Conservation (phyloP, 2,113 vertebrate genomes). For the Otolemur garnettii region DNA sequence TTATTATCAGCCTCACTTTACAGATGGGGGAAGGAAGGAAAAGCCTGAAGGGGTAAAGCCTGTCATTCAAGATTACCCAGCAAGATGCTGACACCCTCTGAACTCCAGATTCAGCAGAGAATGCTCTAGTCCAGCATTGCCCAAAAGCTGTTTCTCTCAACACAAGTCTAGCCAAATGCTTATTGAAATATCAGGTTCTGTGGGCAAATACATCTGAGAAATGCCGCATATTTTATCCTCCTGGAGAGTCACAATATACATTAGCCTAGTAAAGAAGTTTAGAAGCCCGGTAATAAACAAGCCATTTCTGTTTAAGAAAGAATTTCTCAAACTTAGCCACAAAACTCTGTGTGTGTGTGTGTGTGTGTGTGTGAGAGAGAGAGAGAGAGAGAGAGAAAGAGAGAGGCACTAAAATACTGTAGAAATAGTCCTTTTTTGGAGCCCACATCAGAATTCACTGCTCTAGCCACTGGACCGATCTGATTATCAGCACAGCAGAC, state of each 20-base stretch:
- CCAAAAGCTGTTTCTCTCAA: slow-evolving; percentile 15
- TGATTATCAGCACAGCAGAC: not conserved
- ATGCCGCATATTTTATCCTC: slow-evolving; percentile 10
- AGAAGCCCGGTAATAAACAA: slow-evolving; percentile 51
- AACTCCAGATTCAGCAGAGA: not conserved
- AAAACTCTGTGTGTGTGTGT: not conserved
- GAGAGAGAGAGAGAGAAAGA: too few species aligned
- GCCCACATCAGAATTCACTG: not conserved
- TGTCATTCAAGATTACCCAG: slow-evolving; percentile 29
- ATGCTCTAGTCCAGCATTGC: not conserved
- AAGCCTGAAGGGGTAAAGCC: not conserved
- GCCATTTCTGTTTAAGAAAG: slow-evolving; percentile 45
- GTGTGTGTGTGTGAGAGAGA: too few species aligned
- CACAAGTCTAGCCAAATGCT: not conserved
- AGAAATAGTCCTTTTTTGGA: slow-evolving; percentile 40
- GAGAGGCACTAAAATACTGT: not conserved
- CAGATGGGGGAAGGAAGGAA: slow-evolving; percentile 31
- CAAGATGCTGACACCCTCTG: not conserved
- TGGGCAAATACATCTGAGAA: slow-evolving; percentile 35
- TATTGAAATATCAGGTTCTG: not conserved
- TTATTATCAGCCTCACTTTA: slow-evolving; percentile 64
- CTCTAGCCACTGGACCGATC: not conserved
- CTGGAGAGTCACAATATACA: not conserved
- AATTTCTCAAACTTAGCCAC: slow-evolving; percentile 25
- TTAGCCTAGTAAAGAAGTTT: not conserved